Evolutionary conservation across 2,113 vertebrate species (phyloP).

Genomic region (Sorex fumeus): DNA sequence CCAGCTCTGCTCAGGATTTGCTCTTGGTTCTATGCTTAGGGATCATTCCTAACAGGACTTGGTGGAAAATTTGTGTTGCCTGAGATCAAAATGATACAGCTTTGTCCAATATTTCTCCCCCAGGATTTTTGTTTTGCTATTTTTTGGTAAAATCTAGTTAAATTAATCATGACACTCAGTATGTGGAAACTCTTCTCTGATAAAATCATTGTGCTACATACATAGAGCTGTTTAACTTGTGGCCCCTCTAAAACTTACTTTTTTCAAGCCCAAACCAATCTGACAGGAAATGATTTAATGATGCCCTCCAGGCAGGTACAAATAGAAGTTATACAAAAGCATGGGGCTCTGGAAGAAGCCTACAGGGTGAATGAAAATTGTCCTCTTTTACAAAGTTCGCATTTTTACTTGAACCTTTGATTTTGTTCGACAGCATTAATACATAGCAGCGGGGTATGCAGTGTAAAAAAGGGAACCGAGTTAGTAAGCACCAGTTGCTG

Average conservation of each 20-base stretch:
- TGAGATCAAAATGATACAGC: too few species aligned
- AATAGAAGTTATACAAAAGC: conserved; percentile 15
- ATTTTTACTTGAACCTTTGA: conserved; percentile 62
- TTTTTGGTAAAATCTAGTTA: conserved; percentile 17
- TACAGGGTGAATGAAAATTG: conserved; percentile 21
- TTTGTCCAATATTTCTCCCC: too few species aligned
- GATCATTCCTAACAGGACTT: too few species aligned
- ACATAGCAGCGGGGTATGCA: not conserved
- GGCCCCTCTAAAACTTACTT: not conserved
- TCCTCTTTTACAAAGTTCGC: conserved; percentile 57
- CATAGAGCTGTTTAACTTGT: not conserved
- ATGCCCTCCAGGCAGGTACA: conserved; percentile 52
- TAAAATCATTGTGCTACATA: not conserved
- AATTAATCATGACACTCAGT: not conserved
- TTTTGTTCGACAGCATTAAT: conserved; percentile 60
- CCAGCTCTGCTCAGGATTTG: too few species aligned
- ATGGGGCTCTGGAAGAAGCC: not conserved
- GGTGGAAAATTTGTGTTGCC: too few species aligned
- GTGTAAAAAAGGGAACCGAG: not conserved
- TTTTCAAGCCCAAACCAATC: conserved; percentile 2
- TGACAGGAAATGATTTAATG: conserved; percentile 37
- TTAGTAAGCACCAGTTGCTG: conserved; percentile 54
- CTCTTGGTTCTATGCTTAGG: too few species aligned
- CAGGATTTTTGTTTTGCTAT: not conserved
- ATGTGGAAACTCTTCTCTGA: not conserved